Evolutionary conservation across 2,888 invertebrate genomes (phyloP), one percentile per base, ranked within the genome.

Genomic region (Asteroscopus sphinx): DNA sequence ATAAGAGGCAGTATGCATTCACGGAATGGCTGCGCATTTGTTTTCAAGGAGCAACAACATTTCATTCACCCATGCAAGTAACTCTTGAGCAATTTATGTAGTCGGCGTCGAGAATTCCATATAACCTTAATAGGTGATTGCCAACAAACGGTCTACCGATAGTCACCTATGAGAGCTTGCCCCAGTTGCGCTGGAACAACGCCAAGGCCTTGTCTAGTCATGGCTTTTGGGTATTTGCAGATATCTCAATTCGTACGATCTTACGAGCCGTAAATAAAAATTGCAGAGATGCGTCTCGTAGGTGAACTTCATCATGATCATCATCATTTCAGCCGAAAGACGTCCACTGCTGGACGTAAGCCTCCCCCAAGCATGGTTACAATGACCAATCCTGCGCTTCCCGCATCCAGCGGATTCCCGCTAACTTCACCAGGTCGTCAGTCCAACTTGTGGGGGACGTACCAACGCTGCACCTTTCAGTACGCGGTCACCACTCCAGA

Each of bases 101-200:
- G 72, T 61, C 55, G 51, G 39, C 47, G 72, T 73, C 70, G 74
- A 73, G 82, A 87, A 88, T 86, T 83, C 84, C 80, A 81, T 81
- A 88, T 82, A 85, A 80, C 82, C 86, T 87, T 85, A 88, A 88
- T 88, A 82, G 86, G 89, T 72, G 83, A 81, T 85, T 90, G 93
- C 92, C 91, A 93, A 89, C 87, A 88, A 87, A 92, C 90, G 89
- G 90, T 92, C 79, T 78, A 79, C 73, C 80, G 83, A 81, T 84
- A 83, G 87, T 86, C 84, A 88, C 85, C 86, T 85, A 88, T 85
- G 80, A 80, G 76, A 77, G 81, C 74, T 79, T 88, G 92, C 84
- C 89, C 92, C 83, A 91, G 83, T 88, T 92, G 76, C 67, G 80
- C 88, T 93, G 93, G 92, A 91, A 81, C 65, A 71, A 67, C 77